A percentile compares a stretch with the other conserved stretches of the same genome.
Evolutionary conservation across 2,888 invertebrate species (phyloP).

Genomic region (Orgyia antiqua): DNA sequence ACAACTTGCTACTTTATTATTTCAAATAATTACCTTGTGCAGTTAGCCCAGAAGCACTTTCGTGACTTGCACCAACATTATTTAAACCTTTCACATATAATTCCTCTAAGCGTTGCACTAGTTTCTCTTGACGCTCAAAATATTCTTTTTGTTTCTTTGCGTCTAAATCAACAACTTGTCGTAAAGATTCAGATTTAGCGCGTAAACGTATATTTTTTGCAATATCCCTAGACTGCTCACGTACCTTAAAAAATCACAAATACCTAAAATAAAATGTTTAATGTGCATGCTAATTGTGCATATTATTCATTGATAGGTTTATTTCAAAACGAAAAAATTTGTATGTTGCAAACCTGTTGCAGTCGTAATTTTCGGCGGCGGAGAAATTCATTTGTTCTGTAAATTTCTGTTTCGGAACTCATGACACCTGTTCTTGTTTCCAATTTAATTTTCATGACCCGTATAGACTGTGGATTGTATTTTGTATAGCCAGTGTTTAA

Average conservation of each 20-base stretch:
- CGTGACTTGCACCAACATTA: constrained; percentile 58
- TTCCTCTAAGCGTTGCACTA: constrained; percentile 56
- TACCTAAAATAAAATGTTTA: no score
- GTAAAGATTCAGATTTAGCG: constrained; percentile 58
- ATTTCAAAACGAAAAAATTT: no score
- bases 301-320: no score
- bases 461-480: no score
- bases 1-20: no score
- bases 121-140: constrained; percentile 53
- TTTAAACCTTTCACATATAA: constrained; percentile 50
- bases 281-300: no score
- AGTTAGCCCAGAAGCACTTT: constrained; percentile 41
- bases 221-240: constrained; percentile 73
- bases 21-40: constrained; percentile 43
- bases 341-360: constrained; percentile 72
- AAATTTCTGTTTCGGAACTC: constrained; percentile 57
- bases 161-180: constrained; percentile 47
- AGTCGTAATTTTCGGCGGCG: constrained; percentile 66
- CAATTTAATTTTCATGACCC: no score
- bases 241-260: constrained; percentile 67
- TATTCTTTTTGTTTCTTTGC: constrained; percentile 55
- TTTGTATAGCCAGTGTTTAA: no score
- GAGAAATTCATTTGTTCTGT: constrained; percentile 71
- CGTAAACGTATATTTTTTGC: constrained; percentile 68
- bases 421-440: no score